Percentiles rank a stretch among this genome's conserved stretches.
Conservation (phyloP, 1,140 invertebrate genomes). For the Steinernema feltiae region DNA sequence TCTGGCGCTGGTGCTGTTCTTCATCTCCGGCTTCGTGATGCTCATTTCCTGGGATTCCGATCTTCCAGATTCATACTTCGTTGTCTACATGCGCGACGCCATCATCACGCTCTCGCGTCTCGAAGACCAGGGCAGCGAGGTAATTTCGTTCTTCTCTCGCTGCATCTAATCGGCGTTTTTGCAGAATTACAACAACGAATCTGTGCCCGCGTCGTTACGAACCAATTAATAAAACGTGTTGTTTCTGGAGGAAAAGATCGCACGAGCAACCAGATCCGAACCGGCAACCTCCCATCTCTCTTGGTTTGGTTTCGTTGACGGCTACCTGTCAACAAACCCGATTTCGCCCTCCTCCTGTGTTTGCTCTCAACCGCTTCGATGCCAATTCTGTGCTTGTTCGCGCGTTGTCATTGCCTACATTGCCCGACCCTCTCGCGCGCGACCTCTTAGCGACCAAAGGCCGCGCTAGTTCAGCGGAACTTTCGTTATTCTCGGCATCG, state of each 20-base stretch:
- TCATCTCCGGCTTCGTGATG: not conserved
- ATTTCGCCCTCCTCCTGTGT: not conserved
- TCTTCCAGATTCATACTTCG: not conserved
- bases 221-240: not conserved
- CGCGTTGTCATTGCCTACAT: not conserved
- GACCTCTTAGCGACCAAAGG: not conserved
- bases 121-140: not conserved
- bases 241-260: constrained; percentile 28
- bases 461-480: not conserved
- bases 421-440: not conserved
- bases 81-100: constrained; percentile 10
- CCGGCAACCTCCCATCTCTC: constrained; percentile 63
- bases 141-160: not conserved
- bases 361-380: not conserved
- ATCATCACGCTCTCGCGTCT: not conserved
- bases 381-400: not conserved
- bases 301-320: constrained; percentile 62
- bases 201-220: not conserved
- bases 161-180: not conserved
- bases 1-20: not conserved
- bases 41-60: not conserved
- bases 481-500: not conserved
- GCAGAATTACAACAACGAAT: not conserved
- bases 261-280: constrained; percentile 63
- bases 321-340: not conserved